Percentiles rank a stretch among this genome's conserved stretches.
These are phyloP conservation scores for Coregonus sp. DNA, from an alignment of 2,797 vertebrate genomes.

Conservation along the genomic window DNA sequence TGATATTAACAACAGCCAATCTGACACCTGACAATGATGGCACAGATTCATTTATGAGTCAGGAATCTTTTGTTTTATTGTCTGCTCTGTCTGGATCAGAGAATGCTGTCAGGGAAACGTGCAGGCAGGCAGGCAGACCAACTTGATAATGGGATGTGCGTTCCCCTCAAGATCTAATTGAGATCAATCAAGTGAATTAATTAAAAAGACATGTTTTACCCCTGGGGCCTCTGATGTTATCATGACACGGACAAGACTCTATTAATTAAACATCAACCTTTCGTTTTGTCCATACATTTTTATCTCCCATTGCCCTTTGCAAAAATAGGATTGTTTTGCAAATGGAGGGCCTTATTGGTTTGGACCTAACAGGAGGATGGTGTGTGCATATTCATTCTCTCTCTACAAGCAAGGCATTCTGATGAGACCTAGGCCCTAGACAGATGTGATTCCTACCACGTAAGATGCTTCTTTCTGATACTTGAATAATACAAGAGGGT, in stretches of 20 bases:
- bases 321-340: not conserved
- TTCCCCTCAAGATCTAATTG: conserved; percentile 33
- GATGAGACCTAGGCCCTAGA: not conserved
- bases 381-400: not conserved
- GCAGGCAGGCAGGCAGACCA: not conserved
- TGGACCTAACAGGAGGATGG: not conserved
- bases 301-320: conserved; percentile 12
- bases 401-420: not conserved
- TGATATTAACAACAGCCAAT: not conserved
- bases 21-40: not conserved
- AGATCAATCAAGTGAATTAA: conserved; percentile 43
- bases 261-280: conserved; percentile 55
- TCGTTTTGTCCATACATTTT: conserved; percentile 28
- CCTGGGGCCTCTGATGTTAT: conserved; percentile 43
- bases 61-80: not conserved
- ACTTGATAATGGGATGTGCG: conserved; percentile 10
- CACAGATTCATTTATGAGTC: not conserved
- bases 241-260: conserved; percentile 31
- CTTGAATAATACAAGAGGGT: not conserved
- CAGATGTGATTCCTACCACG: conserved; percentile 7
- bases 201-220: conserved; percentile 45
- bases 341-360: conserved; percentile 3
- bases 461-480: conserved; percentile 28
- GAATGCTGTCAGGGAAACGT: not conserved
- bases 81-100: not conserved